Conservation (phyloP, 1,140 invertebrate species). For the Anoplolepis gracilipes region DNA sequence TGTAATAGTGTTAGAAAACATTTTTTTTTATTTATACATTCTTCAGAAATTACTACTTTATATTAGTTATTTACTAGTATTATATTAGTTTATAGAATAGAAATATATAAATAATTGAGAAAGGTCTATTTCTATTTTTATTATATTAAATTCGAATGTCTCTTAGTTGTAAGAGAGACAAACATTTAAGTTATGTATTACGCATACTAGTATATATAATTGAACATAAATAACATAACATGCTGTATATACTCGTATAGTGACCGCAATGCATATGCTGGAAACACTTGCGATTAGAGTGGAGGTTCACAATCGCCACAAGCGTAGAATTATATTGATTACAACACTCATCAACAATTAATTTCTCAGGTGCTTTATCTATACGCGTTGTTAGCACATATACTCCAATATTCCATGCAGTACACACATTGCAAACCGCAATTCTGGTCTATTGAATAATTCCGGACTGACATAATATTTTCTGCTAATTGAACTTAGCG, state of each 20-base stretch:
- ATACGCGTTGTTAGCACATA: conserved; percentile 19
- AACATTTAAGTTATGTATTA: not conserved
- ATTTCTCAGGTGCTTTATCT: conserved; percentile 63
- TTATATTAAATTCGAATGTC: not conserved
- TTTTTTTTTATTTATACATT: no score
- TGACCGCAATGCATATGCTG: conserved; percentile 58
- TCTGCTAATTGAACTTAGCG: conserved; percentile 31
- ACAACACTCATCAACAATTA: conserved; percentile 69
- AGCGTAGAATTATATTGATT: conserved; percentile 58
- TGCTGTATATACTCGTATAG: not conserved
- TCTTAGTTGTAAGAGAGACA: not conserved
- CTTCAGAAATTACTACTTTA: not conserved
- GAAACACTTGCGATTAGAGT: conserved; percentile 71
- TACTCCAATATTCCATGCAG: conserved; percentile 40
- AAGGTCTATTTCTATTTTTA: not conserved
- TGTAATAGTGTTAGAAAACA: no score
- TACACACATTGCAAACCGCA: conserved; percentile 43
- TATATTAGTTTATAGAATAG: not conserved
- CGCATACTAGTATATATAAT: not conserved
- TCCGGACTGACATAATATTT: conserved; percentile 28
- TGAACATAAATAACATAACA: conserved; percentile 31
- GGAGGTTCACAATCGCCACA: conserved; percentile 47
- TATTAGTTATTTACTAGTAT: not conserved
- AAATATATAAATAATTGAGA: not conserved
- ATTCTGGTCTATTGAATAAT: conserved; percentile 37